Conservation (phyloP, 2,888 invertebrate species). For the Thelaira solivaga region DNA sequence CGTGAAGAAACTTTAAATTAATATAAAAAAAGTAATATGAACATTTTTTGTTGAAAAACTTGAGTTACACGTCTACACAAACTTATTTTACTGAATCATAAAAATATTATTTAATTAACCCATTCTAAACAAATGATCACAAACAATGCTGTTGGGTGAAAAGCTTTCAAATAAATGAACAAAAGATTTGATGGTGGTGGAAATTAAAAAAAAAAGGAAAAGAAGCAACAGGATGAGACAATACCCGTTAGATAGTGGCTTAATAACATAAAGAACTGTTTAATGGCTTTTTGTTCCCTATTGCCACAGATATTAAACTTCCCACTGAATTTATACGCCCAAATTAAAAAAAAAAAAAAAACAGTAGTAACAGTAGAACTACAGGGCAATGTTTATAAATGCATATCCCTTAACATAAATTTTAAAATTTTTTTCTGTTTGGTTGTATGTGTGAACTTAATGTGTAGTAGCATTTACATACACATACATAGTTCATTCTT, state of each 20-base stretch:
- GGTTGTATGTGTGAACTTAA: background rate
- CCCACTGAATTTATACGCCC: no score
- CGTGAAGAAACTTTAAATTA: no score
- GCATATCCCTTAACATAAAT: background rate
- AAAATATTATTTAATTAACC: background rate
- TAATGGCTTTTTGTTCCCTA: no score
- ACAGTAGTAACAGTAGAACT: background rate
- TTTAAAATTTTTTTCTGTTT: background rate
- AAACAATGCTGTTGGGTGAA: background rate
- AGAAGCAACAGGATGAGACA: conserved; percentile 7
- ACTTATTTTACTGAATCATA: no score
- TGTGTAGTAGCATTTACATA: background rate
- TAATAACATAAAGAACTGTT: no score
- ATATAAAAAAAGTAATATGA: no score
- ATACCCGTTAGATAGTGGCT: background rate
- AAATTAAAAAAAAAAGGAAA: no score
- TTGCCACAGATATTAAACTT: no score
- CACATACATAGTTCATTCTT: background rate
- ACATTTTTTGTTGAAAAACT: no score
- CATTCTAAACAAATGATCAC: background rate
- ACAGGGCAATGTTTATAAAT: background rate
- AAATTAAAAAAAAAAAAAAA: no score
- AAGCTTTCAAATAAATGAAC: no score
- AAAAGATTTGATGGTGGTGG: no score
- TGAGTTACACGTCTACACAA: background rate